phyloP scores from a whole-genome alignment of 2,888 invertebrate species.

The Antheraea yamamai region DNA sequence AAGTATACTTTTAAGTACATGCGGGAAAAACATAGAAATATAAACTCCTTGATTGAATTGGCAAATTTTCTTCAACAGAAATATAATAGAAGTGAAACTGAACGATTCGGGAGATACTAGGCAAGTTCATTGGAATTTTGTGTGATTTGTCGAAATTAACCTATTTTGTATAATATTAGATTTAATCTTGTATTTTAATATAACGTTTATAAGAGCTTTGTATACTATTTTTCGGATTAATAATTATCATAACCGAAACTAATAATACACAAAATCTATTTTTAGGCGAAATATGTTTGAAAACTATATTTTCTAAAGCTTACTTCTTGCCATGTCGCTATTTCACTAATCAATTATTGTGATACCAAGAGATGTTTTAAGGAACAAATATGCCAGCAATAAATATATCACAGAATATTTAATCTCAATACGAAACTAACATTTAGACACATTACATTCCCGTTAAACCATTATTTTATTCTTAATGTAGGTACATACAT shows the following conservation, averaged over 20 bases:
- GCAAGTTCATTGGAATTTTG: slow-evolving; percentile 54
- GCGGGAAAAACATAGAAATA: not conserved
- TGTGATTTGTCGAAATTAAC: slow-evolving; percentile 18
- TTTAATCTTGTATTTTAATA: not conserved
- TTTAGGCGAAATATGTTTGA: too few species aligned
- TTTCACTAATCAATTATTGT: not conserved
- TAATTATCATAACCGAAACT: not conserved
- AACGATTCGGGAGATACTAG: slow-evolving; percentile 54
- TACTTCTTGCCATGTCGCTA: too few species aligned
- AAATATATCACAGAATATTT: not conserved
- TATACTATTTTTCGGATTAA: not conserved
- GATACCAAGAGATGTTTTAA: too few species aligned
- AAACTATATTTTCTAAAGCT: too few species aligned
- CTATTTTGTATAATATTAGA: not conserved
- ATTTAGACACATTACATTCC: not conserved
- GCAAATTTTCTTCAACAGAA: slow-evolving; percentile 60
- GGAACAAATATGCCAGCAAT: too few species aligned
- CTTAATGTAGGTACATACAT: too few species aligned
- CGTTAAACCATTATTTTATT: too few species aligned
- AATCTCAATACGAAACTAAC: not conserved
- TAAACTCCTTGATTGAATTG: not conserved
- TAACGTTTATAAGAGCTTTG: not conserved
- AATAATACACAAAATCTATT: not conserved
- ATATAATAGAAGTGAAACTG: slow-evolving; percentile 70
- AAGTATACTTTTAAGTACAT: not conserved